phyloP scores from a whole-genome alignment of 1,140 invertebrate species.

The Drosophila lowei region DNA sequence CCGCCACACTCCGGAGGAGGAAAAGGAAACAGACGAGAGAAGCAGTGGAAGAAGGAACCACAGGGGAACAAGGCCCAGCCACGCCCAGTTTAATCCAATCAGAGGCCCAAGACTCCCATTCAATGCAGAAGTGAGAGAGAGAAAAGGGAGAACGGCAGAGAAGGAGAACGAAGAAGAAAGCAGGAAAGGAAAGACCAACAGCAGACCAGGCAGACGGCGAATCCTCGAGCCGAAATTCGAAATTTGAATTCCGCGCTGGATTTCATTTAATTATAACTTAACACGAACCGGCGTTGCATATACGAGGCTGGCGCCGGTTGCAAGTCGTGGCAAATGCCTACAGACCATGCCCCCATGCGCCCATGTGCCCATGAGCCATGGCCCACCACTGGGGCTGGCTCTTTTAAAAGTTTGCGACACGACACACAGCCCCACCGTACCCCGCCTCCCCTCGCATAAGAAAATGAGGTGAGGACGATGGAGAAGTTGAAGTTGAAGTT shows the following conservation, averaged over 20 bases:
- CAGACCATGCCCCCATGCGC: constrained; percentile 1
- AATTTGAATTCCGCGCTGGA: constrained; percentile 55
- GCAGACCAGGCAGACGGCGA: not conserved
- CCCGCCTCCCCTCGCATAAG: too few relatives aligned
- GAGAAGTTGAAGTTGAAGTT: too few relatives aligned
- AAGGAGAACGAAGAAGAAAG: not conserved
- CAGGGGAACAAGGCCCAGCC: constrained; percentile 12
- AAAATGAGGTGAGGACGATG: too few relatives aligned
- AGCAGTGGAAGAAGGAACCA: not conserved
- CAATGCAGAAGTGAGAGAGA: constrained; percentile 3
- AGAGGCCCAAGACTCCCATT: constrained; percentile 34
- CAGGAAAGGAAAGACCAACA: constrained; percentile 15
- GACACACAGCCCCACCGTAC: constrained; percentile 17
- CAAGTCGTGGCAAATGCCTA: constrained; percentile 49
- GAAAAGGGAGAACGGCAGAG: not conserved
- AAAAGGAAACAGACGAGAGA: not conserved
- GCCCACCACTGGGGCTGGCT: not conserved
- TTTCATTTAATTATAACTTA: constrained; percentile 79
- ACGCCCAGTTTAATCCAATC: constrained; percentile 68
- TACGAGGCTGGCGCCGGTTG: constrained; percentile 53
- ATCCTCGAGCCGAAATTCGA: constrained; percentile 23
- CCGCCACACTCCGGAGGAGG: not conserved
- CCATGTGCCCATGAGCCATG: not conserved
- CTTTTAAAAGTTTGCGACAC: constrained; percentile 57
- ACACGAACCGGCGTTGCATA: constrained; percentile 73